phyloP scores from a whole-genome alignment of 2,888 invertebrate genomes.

The Microplitis manilae region DNA sequence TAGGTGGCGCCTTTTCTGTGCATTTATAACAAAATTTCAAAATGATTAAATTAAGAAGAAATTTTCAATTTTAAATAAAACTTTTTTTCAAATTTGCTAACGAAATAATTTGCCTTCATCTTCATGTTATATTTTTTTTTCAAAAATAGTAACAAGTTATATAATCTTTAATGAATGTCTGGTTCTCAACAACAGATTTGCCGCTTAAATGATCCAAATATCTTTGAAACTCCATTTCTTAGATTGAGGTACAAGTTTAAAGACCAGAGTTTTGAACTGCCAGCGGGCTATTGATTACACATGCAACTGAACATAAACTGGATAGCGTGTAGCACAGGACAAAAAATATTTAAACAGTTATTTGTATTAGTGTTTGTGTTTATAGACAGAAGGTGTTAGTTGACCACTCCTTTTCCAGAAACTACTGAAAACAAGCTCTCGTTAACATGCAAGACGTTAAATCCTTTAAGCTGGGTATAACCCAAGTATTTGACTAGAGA shows the following conservation, averaged over 20 bases:
- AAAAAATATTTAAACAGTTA: slow-evolving; percentile 10
- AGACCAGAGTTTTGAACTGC: slow-evolving; percentile 50
- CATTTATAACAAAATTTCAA: too few species aligned
- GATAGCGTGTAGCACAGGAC: slow-evolving; percentile 47
- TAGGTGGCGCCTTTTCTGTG: too few species aligned
- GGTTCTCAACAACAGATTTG: neutral
- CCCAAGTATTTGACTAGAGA: neutral
- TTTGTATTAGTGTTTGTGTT: neutral
- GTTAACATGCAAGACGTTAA: too few species aligned
- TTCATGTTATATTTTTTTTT: neutral
- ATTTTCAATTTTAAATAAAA: too few species aligned
- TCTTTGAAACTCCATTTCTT: neutral
- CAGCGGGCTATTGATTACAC: slow-evolving; percentile 58
- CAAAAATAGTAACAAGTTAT: neutral
- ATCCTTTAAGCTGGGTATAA: neutral
- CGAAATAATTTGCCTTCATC: neutral
- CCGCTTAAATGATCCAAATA: neutral
- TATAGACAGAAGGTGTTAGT: slow-evolving; percentile 33
- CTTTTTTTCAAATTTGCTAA: neutral
- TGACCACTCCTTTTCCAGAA: slow-evolving; percentile 46
- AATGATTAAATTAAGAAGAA: too few species aligned
- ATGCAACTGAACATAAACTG: slow-evolving; percentile 60
- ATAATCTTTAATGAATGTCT: neutral
- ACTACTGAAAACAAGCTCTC: neutral
- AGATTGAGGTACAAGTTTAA: neutral